These are phyloP conservation scores for Typhlichthys subterraneus DNA, from an alignment of 2,797 vertebrate species.

Conservation along the genomic window DNA sequence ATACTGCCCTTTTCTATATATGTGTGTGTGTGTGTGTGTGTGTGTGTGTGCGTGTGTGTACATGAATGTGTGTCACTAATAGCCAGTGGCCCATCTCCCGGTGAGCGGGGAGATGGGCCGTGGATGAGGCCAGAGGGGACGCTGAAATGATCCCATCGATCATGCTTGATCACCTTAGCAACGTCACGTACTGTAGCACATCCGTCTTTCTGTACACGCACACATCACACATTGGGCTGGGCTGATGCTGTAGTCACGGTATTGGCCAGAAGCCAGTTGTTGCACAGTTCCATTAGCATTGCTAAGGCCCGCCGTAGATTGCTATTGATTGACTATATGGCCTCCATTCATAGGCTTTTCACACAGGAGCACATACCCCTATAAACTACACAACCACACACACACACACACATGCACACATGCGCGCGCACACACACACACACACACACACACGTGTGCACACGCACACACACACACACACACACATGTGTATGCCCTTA, in stretches of 20 bases:
- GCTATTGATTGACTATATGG: constrained; percentile 76
- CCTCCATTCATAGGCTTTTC: constrained; percentile 73
- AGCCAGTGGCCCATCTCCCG: constrained; percentile 55
- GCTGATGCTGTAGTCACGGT: constrained; percentile 56
- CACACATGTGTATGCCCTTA: neutral
- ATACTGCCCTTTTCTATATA: neutral
- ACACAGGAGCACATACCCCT: constrained; percentile 13
- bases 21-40: neutral
- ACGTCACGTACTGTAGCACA: constrained; percentile 37
- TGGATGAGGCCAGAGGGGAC: constrained; percentile 54
- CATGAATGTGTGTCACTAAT: constrained; percentile 49
- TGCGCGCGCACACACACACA: too few relatives aligned
- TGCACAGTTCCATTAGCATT: constrained; percentile 74
- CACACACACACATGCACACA: neutral
- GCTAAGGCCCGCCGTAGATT: constrained; percentile 72
- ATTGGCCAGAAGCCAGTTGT: constrained; percentile 65
- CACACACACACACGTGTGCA: too few relatives aligned
- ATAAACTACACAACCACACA: constrained; percentile 10
- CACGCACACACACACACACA: neutral
- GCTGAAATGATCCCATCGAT: constrained; percentile 67
- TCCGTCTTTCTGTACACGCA: constrained; percentile 28
- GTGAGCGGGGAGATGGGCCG: constrained; percentile 53
- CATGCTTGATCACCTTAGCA: constrained; percentile 67
- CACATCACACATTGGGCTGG: constrained; percentile 19
- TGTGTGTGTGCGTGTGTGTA: neutral